These are phyloP conservation scores for Melopsittacus undulatus DNA, from an alignment of 2,797 vertebrate species.

Conservation along the genomic window DNA sequence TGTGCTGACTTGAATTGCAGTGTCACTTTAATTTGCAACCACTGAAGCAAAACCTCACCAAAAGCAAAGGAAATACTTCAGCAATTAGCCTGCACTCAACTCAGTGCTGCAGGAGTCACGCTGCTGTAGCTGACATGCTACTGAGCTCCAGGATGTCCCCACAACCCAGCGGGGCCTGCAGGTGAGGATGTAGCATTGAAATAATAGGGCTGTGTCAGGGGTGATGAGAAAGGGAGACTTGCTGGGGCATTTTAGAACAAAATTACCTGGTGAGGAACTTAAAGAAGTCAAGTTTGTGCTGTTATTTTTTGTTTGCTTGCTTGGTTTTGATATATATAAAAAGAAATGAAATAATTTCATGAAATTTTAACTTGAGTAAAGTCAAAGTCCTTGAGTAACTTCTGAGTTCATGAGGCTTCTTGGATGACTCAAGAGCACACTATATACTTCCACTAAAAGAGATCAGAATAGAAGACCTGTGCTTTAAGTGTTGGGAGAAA, in stretches of 20 bases:
- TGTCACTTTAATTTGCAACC: slow-evolving; percentile 56
- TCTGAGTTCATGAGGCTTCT: neutral
- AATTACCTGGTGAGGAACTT: neutral
- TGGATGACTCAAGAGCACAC: neutral
- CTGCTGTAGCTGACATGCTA: neutral
- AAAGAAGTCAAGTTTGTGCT: neutral
- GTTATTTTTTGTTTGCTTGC: neutral
- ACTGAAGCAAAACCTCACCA: slow-evolving; percentile 28
- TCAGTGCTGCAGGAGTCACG: neutral
- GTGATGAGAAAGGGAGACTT: neutral
- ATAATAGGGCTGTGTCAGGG: neutral
- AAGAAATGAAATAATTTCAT: neutral
- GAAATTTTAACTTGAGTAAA: neutral
- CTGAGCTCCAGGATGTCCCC: neutral
- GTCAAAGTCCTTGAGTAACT: neutral
- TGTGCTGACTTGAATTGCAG: slow-evolving; percentile 25
- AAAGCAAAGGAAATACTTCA: slow-evolving; percentile 1
- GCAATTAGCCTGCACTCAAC: neutral
- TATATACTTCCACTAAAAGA: neutral
- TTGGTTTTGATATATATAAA: neutral
- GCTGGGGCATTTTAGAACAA: neutral
- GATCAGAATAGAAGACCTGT: neutral
- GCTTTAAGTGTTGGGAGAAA: neutral
- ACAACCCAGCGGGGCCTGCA: neutral
- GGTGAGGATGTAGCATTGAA: neutral